Percentiles rank a stretch among this genome's conserved stretches.
phyloP scores from a whole-genome alignment of 1,140 invertebrate species.

The Tetramorium simillimum region DNA sequence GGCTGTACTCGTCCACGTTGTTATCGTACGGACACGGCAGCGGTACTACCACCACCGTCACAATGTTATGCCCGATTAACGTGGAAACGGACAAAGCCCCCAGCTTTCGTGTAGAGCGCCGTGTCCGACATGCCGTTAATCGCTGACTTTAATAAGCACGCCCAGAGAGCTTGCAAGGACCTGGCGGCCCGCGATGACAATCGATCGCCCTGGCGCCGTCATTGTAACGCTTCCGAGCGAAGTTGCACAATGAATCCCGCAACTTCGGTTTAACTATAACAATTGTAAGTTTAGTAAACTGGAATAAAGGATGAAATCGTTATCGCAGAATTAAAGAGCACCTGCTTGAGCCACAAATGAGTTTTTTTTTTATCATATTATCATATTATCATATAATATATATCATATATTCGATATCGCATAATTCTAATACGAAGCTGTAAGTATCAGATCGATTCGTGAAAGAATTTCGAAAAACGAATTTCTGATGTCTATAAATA shows the following conservation, averaged over 20 bases:
- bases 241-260: constrained; percentile 32
- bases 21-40: not conserved
- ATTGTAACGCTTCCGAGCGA: constrained; percentile 32
- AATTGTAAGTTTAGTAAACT: constrained; percentile 8
- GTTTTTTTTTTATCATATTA: constrained; percentile 11
- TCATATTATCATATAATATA: too few relatives aligned
- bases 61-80: constrained; percentile 58
- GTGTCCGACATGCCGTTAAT: constrained; percentile 57
- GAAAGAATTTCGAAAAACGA: not conserved
- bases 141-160: constrained; percentile 59
- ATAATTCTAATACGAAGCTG: not conserved
- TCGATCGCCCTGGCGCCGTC: constrained; percentile 20
- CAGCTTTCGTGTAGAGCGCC: constrained; percentile 38
- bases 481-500: not conserved
- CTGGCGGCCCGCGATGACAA: constrained; percentile 22
- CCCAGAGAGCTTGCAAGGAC: constrained; percentile 18
- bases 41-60: not conserved
- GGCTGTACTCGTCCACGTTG: constrained; percentile 9
- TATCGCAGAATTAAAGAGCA: not conserved
- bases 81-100: constrained; percentile 56
- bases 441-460: not conserved
- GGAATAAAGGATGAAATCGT: not conserved
- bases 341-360: not conserved
- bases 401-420: too few relatives aligned
- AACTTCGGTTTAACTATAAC: constrained; percentile 31